Conservation (phyloP, 92 coral and sea anemone genomes). For the Parazoanthus atlanticus region DNA sequence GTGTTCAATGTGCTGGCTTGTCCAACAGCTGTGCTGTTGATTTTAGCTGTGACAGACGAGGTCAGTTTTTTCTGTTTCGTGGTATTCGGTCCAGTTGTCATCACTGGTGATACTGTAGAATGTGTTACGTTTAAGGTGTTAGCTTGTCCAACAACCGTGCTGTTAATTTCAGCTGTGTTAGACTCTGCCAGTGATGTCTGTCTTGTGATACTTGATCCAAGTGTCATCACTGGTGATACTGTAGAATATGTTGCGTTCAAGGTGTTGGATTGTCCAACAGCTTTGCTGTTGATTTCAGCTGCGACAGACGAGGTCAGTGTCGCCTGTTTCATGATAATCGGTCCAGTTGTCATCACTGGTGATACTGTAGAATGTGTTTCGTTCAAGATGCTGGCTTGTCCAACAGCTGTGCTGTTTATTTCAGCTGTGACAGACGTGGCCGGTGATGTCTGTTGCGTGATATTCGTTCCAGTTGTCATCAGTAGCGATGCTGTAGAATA, state of each 20-base stretch:
- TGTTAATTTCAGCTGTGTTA: too few species aligned
- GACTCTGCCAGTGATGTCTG: neutral
- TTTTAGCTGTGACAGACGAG: neutral
- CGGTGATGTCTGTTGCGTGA: neutral
- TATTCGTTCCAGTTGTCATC: neutral
- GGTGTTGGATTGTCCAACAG: neutral
- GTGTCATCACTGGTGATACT: neutral
- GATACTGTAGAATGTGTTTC: neutral
- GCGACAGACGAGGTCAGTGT: neutral
- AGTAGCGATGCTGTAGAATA: neutral
- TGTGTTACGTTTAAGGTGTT: neutral
- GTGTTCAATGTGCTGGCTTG: neutral
- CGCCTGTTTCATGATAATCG: neutral
- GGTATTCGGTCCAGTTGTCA: neutral
- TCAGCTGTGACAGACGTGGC: too few species aligned
- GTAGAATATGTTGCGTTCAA: neutral
- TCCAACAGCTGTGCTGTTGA: neutral
- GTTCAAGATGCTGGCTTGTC: neutral
- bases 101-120: neutral
- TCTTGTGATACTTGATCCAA: neutral
- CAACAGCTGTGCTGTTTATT: too few species aligned
- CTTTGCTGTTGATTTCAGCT: neutral
- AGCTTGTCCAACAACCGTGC: neutral
- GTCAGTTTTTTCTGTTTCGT: neutral
- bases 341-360: neutral